A percentile compares a stretch with the other conserved stretches of the same genome.
Evolutionary conservation across 1,140 invertebrate genomes (phyloP).

Genomic region (Diachasma alloeum): DNA sequence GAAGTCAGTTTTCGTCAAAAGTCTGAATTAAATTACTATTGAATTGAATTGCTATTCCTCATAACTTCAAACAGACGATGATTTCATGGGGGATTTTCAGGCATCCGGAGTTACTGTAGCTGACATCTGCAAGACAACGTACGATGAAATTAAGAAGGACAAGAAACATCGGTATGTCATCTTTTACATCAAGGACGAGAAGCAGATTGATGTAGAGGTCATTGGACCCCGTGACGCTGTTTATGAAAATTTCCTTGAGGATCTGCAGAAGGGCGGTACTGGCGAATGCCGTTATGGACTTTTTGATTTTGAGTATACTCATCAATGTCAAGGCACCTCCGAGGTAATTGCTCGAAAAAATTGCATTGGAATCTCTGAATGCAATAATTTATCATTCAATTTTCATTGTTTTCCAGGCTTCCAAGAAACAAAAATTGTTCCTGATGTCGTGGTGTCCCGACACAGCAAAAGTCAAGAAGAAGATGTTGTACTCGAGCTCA

Average conservation of each 20-base stretch:
- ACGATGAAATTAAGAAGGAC: conserved; percentile 97
- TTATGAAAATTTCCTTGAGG: conserved; percentile 90
- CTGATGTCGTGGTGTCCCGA: conserved; percentile 98
- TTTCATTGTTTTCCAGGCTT: conserved; percentile 65
- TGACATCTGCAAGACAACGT: conserved; percentile 92
- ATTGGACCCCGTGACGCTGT: conserved; percentile 85
- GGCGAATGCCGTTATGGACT: conserved; percentile 94
- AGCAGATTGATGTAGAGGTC: conserved; percentile 91
- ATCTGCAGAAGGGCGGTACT: conserved; percentile 87
- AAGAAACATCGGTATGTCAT: conserved; percentile 97
- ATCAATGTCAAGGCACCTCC: conserved; percentile 92
- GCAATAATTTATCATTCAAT: conserved; percentile 10
- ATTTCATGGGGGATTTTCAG: conserved; percentile 67
- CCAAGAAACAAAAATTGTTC: conserved; percentile 95
- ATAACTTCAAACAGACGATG: too few species aligned
- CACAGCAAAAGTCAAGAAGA: conserved; percentile 97
- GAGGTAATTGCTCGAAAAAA: conserved; percentile 65
- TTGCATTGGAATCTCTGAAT: too few species aligned
- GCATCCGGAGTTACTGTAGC: conserved; percentile 95
- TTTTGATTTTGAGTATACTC: conserved; percentile 95
- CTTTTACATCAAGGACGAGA: conserved; percentile 94
- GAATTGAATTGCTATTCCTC: too few species aligned
- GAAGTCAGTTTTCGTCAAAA: too few species aligned
- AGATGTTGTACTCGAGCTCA: conserved; percentile 98
- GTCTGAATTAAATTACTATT: too few species aligned